A percentile compares a stretch with the other conserved stretches of the same genome.
Conservation (phyloP, 2,797 vertebrate species). For the Alcedo quadribrachys region DNA sequence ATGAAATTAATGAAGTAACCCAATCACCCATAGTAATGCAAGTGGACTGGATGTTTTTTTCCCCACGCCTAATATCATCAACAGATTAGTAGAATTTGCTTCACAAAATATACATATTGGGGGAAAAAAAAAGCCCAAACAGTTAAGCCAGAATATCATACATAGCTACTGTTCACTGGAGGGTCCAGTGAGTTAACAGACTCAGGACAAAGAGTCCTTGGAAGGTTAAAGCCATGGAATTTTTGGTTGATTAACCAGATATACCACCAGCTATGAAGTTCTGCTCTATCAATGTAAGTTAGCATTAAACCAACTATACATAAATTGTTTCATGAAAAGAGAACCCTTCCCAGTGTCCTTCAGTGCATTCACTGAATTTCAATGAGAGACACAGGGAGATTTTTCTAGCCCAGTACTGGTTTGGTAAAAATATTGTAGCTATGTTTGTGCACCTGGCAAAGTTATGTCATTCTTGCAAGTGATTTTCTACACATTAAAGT, state of each 20-base stretch:
- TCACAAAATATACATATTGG: background rate
- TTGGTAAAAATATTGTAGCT: background rate
- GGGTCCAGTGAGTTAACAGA: background rate
- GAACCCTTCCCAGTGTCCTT: background rate
- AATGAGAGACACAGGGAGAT: background rate
- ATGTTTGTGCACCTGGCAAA: background rate
- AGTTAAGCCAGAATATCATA: background rate
- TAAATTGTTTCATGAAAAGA: background rate
- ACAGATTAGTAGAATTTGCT: background rate
- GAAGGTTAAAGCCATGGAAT: background rate
- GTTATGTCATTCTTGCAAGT: background rate
- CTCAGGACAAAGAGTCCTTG: background rate
- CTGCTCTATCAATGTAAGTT: background rate
- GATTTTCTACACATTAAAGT: background rate
- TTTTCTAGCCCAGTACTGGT: background rate
- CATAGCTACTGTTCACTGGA: background rate
- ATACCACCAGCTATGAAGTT: background rate
- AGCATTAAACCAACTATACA: background rate
- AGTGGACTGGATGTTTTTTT: accelerated
- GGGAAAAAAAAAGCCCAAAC: background rate
- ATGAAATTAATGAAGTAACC: background rate
- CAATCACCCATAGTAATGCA: background rate
- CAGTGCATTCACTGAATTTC: background rate
- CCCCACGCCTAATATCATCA: background rate
- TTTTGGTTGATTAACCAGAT: background rate